Evolutionary conservation across 1,140 invertebrate genomes (phyloP).

Genomic region (Limonius californicus): DNA sequence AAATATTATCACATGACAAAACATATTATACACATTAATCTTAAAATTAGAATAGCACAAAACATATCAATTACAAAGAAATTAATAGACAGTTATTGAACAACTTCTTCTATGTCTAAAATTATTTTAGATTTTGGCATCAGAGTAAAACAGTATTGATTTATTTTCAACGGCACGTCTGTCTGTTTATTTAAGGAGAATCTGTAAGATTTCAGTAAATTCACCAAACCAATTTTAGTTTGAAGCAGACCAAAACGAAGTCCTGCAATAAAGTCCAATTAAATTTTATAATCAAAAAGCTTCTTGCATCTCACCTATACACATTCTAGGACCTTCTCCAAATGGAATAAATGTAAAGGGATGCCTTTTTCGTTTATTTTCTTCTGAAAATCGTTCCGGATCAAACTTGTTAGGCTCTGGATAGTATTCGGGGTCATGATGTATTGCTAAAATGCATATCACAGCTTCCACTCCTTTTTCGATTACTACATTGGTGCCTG

Average conservation of each 20-base stretch:
- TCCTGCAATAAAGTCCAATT: slow-evolving; percentile 21
- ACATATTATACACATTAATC: too few relatives aligned
- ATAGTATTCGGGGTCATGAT: not conserved
- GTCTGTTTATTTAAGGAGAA: slow-evolving; percentile 23
- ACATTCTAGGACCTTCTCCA: not conserved
- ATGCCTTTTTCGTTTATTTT: not conserved
- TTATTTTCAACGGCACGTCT: slow-evolving; percentile 20
- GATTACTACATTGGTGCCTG: not conserved
- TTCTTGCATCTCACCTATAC: not conserved
- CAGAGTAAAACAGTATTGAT: slow-evolving; percentile 18
- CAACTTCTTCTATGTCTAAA: too few relatives aligned
- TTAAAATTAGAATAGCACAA: too few relatives aligned
- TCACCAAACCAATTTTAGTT: slow-evolving; percentile 36
- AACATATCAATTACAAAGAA: too few relatives aligned
- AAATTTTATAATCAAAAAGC: not conserved
- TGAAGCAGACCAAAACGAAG: slow-evolving; percentile 37
- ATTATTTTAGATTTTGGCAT: slow-evolving; percentile 19
- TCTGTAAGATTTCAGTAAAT: slow-evolving; percentile 28
- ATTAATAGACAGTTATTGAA: too few relatives aligned
- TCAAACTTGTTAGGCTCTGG: not conserved
- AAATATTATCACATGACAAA: too few relatives aligned
- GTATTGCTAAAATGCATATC: not conserved
- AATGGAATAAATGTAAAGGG: not conserved
- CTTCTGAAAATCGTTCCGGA: not conserved
- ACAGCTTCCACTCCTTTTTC: not conserved